Percentiles rank a stretch among this genome's conserved stretches.
These are phyloP conservation scores for Muscicapa striata DNA, from an alignment of 2,797 vertebrate species.

Conservation along the genomic window DNA sequence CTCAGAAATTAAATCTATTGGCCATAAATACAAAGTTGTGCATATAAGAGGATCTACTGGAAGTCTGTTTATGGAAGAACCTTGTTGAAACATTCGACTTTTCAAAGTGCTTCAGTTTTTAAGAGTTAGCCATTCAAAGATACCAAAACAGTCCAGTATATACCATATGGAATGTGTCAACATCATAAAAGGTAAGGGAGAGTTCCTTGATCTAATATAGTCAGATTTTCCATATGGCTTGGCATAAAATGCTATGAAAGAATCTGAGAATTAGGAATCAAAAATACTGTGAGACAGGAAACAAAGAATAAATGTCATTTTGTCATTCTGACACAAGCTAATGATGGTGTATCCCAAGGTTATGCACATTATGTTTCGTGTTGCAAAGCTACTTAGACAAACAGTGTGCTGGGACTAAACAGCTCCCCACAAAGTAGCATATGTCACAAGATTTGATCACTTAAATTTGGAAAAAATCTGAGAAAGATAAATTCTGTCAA, in stretches of 20 bases:
- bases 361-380: not conserved
- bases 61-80: not conserved
- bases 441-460: not conserved
- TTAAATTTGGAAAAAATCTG: not conserved
- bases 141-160: not conserved
- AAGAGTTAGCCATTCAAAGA: not conserved
- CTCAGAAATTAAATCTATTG: not conserved
- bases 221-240: not conserved
- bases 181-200: not conserved
- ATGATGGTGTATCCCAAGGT: not conserved
- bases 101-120: not conserved
- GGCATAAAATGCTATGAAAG: constrained; percentile 8
- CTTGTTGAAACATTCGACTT: not conserved
- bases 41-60: not conserved
- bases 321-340: not conserved
- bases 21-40: not conserved
- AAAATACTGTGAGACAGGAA: not conserved
- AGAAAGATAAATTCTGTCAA: not conserved
- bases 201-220: not conserved
- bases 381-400: not conserved
- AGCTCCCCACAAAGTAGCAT: not conserved
- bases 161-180: not conserved
- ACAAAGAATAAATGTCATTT: not conserved
- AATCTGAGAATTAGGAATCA: not conserved
- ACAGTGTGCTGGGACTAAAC: not conserved